Evolutionary conservation across 92 coral and sea anemone species (phyloP), one percentile per base, ranked within the genome.

Genomic region (Paragorgia papillata): DNA sequence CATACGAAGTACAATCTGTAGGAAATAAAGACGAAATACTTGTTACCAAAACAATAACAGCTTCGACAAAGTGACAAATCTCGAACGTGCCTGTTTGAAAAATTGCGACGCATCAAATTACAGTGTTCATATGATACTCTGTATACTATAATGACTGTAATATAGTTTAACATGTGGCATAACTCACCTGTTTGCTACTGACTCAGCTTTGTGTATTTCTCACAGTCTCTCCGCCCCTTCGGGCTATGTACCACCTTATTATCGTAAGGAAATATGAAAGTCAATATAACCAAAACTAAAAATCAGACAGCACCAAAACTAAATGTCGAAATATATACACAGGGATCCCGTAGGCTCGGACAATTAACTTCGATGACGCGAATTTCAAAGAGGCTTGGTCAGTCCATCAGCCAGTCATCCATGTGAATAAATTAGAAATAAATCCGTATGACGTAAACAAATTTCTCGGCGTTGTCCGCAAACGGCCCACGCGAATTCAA

Each of bases 81-180:
- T 6, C 15, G 9, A 7, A 15, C 53, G n/a, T 6, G 15, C 7
- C 2, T 15, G 14, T 9, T 46, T 6, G n/a, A 6, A 46, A 46
- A 7, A 46, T 46, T 2, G 15, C 53, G 24, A 44, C 35, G 30
- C 54, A 29, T 68, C 33, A 48, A 26, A 39, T 24, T 12, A 68
- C 58, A 35, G 54, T 44, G 30, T 68, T 44, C 24, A 24, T 40
- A 32, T 32, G 0, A 35, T 34, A 63, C n/a, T n/a, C n/a, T n/a
- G n/a, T n/a, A n/a, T n/a, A n/a, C n/a, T n/a, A n/a, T n/a, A n/a
- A n/a, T n/a, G n/a, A n/a, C n/a, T n/a, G n/a, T n/a, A n/a, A n/a
- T n/a, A n/a, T n/a, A n/a, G n/a, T n/a, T n/a, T n/a, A 20, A 59
- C 75, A 68, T 68, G 75, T 44, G 75, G 75, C 19, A 44, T 14